A percentile compares a stretch with the other conserved stretches of the same genome.
These are phyloP conservation scores for Ennomos fuscantarius DNA, from an alignment of 2,888 invertebrate species.

Conservation along the genomic window DNA sequence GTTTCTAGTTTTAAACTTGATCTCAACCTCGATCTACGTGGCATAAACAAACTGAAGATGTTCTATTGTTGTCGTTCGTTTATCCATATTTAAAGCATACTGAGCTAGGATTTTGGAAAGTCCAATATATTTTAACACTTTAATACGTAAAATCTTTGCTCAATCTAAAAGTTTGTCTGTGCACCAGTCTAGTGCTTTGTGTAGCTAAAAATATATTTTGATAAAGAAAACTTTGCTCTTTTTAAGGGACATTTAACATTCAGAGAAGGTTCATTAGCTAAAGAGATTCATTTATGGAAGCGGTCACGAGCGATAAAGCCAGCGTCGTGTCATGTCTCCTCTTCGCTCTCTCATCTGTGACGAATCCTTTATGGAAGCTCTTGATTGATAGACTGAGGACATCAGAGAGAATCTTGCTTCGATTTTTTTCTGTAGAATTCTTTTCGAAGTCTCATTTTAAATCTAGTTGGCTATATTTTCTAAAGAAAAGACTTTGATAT, in stretches of 20 bases:
- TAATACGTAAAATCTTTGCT: too few species aligned
- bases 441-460: neutral
- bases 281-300: constrained; percentile 1
- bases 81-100: constrained; percentile 14
- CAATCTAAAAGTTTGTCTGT: too few species aligned
- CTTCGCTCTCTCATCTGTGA: constrained; percentile 3
- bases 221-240: too few species aligned
- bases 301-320: constrained; percentile 1
- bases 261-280: constrained; percentile 1
- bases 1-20: constrained; percentile 26
- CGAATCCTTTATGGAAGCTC: neutral
- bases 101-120: constrained; percentile 10
- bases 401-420: constrained; percentile 1
- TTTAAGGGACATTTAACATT: neutral
- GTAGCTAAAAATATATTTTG: too few species aligned
- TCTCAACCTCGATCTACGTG: constrained; percentile 26
- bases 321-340: neutral
- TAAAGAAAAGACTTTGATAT: too few species aligned
- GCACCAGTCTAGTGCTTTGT: too few species aligned
- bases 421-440: too few species aligned
- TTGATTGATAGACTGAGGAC: too few species aligned
- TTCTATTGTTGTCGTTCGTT: constrained; percentile 23
- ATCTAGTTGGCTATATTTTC: too few species aligned
- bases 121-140: neutral
- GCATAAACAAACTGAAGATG: constrained; percentile 22